These are phyloP conservation scores for Solea senegalensis DNA, from an alignment of 2,113 vertebrate genomes.

Conservation along the genomic window DNA sequence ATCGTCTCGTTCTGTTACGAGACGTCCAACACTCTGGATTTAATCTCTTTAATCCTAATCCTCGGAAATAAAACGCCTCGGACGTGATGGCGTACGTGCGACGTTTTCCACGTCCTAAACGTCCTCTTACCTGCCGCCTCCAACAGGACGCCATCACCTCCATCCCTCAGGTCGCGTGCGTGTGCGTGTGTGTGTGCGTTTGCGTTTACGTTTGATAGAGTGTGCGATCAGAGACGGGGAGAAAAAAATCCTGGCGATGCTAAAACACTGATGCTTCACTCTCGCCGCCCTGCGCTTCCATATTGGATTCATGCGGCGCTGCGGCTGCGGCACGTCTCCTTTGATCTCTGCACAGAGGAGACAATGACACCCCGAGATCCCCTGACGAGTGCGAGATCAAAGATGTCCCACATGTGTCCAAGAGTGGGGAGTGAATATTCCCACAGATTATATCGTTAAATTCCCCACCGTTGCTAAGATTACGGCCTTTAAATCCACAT, in stretches of 20 bases:
- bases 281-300: slow-evolving; percentile 38
- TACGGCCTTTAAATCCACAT: background rate
- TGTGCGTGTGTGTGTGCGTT: too few species aligned
- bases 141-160: slow-evolving; percentile 83
- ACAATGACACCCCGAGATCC: slow-evolving; percentile 62
- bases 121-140: slow-evolving; percentile 77
- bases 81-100: slow-evolving; percentile 11
- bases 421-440: too few species aligned
- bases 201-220: background rate
- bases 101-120: background rate
- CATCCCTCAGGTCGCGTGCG: slow-evolving; percentile 52
- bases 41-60: too few species aligned
- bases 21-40: too few species aligned
- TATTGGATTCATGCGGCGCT: slow-evolving; percentile 42
- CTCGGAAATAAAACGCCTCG: background rate
- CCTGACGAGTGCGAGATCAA: slow-evolving; percentile 44
- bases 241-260: background rate
- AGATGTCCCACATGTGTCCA: background rate
- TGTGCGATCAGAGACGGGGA: background rate
- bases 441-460: background rate
- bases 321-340: slow-evolving; percentile 43
- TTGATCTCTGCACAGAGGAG: slow-evolving; percentile 53
- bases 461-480: background rate
- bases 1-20: too few species aligned
- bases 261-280: slow-evolving; percentile 39